These are phyloP conservation scores for Rhagoletis zephyria DNA, from an alignment of 1,140 invertebrate species.

Conservation along the genomic window DNA sequence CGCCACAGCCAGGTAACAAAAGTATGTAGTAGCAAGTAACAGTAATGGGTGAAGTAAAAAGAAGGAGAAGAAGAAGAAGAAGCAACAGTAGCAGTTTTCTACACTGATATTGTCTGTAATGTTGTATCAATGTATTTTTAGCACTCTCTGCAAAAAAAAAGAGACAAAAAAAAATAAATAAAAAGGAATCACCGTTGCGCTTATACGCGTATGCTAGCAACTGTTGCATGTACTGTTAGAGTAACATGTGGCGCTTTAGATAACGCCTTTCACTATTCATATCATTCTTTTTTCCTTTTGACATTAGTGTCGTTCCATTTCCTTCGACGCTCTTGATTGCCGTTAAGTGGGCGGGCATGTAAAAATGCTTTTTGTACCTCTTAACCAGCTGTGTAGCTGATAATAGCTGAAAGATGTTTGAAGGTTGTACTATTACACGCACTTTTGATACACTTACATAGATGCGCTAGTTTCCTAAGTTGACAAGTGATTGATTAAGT, in stretches of 20 bases:
- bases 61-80: neutral
- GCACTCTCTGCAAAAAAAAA: neutral
- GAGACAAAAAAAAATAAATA: neutral
- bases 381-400: neutral
- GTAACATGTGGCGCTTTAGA: slow-evolving; percentile 6
- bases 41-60: neutral
- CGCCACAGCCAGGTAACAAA: neutral
- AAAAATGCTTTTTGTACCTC: neutral
- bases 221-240: neutral
- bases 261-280: neutral
- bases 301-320: neutral
- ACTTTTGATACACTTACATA: neutral
- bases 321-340: neutral
- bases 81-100: slow-evolving; percentile 1
- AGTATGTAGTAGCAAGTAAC: neutral
- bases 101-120: neutral
- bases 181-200: neutral
- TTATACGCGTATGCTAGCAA: neutral
- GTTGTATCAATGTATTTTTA: neutral
- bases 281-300: neutral
- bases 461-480: too few species aligned
- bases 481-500: too few species aligned
- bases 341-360: neutral
- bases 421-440: neutral
- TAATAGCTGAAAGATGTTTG: neutral